These are phyloP conservation scores for Camelus bactrianus DNA, from an alignment of 2,113 vertebrate genomes.

Conservation along the genomic window DNA sequence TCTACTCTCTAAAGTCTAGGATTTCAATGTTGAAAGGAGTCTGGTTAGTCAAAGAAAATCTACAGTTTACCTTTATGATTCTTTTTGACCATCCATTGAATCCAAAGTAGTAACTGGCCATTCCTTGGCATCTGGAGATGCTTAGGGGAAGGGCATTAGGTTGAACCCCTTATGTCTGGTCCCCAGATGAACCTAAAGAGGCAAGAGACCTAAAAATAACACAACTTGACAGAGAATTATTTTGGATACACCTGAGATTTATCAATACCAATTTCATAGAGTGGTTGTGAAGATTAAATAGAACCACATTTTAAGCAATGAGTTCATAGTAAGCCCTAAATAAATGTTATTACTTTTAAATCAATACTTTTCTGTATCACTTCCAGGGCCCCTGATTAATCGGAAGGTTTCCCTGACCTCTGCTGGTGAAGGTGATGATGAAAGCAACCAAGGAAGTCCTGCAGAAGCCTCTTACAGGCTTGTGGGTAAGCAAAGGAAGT, in stretches of 20 bases:
- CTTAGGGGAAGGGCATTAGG: conserved; percentile 73
- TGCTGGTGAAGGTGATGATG: not conserved
- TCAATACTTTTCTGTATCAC: not conserved
- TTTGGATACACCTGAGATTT: not conserved
- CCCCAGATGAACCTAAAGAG: conserved; percentile 81
- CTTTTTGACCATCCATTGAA: conserved; percentile 89
- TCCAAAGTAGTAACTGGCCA: conserved; percentile 70
- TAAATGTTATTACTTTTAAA: not conserved
- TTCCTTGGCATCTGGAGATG: conserved; percentile 85
- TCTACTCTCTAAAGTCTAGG: not conserved
- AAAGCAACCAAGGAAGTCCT: not conserved
- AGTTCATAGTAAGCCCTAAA: not conserved
- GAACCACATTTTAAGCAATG: not conserved
- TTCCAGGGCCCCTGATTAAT: not conserved
- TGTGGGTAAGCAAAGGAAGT: not conserved
- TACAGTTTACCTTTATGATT: conserved; percentile 85
- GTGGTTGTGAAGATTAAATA: not conserved
- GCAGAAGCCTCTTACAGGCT: not conserved
- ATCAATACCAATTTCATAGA: not conserved
- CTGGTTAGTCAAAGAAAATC: not conserved
- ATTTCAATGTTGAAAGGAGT: not conserved
- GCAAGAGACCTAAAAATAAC: not conserved
- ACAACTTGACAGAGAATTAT: not conserved
- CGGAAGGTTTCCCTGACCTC: not conserved
- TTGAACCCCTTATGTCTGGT: conserved; percentile 73